Conservation (phyloP, 2,888 invertebrate species). For the Maniola hyperantus region DNA sequence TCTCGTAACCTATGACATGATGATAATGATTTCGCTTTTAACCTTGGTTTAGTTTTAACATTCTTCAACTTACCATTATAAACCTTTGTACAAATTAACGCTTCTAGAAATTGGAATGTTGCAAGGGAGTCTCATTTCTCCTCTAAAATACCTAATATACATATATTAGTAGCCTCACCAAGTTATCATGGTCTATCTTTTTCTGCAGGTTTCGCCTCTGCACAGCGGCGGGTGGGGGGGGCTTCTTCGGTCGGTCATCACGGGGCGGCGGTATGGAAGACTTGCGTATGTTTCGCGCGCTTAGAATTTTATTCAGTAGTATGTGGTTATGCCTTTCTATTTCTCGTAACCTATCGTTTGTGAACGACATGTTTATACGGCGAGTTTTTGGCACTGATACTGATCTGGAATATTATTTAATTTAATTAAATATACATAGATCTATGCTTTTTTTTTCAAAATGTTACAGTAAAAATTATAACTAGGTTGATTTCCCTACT, state of each 20-base stretch:
- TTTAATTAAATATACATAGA: neutral
- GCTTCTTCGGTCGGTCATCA: slow-evolving; percentile 49
- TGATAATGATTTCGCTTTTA: too few species aligned
- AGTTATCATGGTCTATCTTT: slow-evolving; percentile 83
- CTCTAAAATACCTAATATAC: neutral
- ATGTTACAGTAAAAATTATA: too few species aligned
- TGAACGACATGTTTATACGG: slow-evolving; percentile 79
- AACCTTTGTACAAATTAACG: too few species aligned
- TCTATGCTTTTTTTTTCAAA: neutral
- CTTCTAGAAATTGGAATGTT: neutral
- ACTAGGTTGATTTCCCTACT: too few species aligned
- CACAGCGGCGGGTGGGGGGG: slow-evolving; percentile 72
- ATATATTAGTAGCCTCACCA: slow-evolving; percentile 53
- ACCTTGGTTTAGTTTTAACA: too few species aligned
- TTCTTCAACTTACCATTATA: neutral
- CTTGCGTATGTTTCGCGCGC: slow-evolving; percentile 65
- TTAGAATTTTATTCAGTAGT: slow-evolving; percentile 80
- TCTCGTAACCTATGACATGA: too few species aligned
- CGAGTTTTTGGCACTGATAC: slow-evolving; percentile 57
- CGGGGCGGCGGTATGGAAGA: slow-evolving; percentile 59
- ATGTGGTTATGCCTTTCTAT: slow-evolving; percentile 84
- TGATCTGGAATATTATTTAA: slow-evolving; percentile 52
- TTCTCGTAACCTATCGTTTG: slow-evolving; percentile 83
- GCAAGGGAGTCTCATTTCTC: neutral
- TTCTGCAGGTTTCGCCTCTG: slow-evolving; percentile 79